phyloP scores from a whole-genome alignment of 2,113 vertebrate genomes.

The Paracanthobrama guichenoti region DNA sequence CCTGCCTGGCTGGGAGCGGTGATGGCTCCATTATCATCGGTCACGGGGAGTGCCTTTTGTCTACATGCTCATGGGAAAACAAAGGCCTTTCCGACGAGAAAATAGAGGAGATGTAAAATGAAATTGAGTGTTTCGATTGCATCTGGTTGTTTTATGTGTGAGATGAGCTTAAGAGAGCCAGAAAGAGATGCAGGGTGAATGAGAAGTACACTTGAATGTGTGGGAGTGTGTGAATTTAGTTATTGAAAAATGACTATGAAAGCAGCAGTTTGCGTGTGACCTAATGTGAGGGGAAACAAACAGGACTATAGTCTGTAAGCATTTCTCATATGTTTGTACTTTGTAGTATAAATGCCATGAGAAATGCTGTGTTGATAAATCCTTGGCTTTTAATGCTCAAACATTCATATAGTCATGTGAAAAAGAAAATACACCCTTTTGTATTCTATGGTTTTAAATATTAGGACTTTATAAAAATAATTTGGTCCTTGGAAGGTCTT shows the following conservation, averaged over 20 bases:
- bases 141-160: conserved; percentile 34
- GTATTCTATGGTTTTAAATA: too few species aligned
- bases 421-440: too few species aligned
- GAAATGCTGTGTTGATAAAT: conserved; percentile 43
- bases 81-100: conserved; percentile 16
- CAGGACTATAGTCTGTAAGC: not conserved
- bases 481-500: too few species aligned
- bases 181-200: not conserved
- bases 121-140: conserved; percentile 37
- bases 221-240: conserved; percentile 13
- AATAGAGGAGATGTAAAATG: conserved; percentile 31
- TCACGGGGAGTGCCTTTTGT: conserved; percentile 45
- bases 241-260: not conserved
- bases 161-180: conserved; percentile 15
- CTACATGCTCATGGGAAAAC: conserved; percentile 40
- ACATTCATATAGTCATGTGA: not conserved
- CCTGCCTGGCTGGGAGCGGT: conserved; percentile 5
- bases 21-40: conserved; percentile 27
- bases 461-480: too few species aligned
- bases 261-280: not conserved
- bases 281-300: not conserved
- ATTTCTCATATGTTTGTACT: not conserved
- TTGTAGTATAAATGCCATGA: conserved; percentile 44
- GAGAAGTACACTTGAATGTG: not conserved
- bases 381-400: conserved; percentile 34